phyloP scores from a whole-genome alignment of 2,888 invertebrate species.

The Autographa gamma region DNA sequence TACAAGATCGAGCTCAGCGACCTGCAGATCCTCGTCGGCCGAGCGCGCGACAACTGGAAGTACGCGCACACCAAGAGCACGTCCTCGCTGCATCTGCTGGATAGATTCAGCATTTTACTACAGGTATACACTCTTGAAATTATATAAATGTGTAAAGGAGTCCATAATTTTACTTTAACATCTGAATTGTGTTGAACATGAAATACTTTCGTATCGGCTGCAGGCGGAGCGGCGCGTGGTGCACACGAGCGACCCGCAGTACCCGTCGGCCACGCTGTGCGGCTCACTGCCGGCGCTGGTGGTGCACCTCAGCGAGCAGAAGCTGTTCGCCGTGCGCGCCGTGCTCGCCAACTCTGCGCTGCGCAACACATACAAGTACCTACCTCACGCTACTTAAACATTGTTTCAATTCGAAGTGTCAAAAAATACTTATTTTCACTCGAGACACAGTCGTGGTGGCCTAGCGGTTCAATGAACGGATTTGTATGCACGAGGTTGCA shows the following conservation, averaged over 20 bases:
- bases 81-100: slow-evolving; percentile 95
- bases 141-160: neutral
- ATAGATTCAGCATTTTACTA: slow-evolving; percentile 92
- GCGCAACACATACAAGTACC: slow-evolving; percentile 2
- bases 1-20: slow-evolving; percentile 95
- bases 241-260: slow-evolving; percentile 95
- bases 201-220: neutral
- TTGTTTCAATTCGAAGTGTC: no score
- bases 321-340: slow-evolving; percentile 89
- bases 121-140: slow-evolving; percentile 73
- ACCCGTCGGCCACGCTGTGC: slow-evolving; percentile 94
- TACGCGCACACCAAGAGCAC: slow-evolving; percentile 95
- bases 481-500: no score
- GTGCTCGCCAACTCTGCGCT: slow-evolving; percentile 57
- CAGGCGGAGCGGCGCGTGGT: slow-evolving; percentile 94
- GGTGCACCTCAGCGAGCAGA: slow-evolving; percentile 97
- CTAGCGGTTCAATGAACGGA: no score
- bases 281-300: slow-evolving; percentile 96
- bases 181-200: neutral
- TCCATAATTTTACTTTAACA: no score
- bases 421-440: no score
- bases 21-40: slow-evolving; percentile 95
- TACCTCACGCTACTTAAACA: neutral
- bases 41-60: slow-evolving; percentile 96
- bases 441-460: no score